phyloP scores from a whole-genome alignment of 30 jellyfish, hydroid and myxozoan genomes.

The Mastigias papua region DNA sequence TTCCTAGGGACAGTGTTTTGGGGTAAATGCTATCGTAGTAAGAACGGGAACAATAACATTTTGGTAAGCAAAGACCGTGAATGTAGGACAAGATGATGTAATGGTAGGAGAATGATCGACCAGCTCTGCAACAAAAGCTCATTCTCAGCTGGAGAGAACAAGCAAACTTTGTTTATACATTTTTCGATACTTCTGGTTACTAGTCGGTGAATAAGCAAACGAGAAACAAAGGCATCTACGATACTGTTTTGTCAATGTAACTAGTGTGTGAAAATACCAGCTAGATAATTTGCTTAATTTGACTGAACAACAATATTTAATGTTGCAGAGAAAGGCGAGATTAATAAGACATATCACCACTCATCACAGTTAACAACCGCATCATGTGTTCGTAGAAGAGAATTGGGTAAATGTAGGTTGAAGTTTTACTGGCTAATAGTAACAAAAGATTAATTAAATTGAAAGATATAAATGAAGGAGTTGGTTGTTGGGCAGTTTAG shows the following conservation, averaged over 20 bases:
- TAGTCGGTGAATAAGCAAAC: background rate
- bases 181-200: background rate
- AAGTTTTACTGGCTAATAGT: background rate
- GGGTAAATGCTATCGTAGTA: too few species aligned
- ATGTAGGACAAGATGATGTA: background rate
- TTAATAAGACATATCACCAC: background rate
- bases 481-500: background rate
- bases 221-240: background rate
- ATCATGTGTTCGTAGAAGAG: background rate
- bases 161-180: background rate
- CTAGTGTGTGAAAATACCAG: constrained; percentile 32
- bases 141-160: too few species aligned
- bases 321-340: background rate
- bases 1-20: too few species aligned
- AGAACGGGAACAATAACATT: too few species aligned
- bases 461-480: background rate
- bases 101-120: background rate
- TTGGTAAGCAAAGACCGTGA: too few species aligned
- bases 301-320: constrained; percentile 8
- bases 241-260: background rate
- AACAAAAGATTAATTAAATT: background rate
- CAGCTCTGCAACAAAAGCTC: too few species aligned
- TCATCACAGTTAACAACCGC: background rate
- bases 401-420: background rate
- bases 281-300: constrained; percentile 17